Conservation (phyloP, 2,888 invertebrate species). For the Nephrotoma appendiculata region DNA sequence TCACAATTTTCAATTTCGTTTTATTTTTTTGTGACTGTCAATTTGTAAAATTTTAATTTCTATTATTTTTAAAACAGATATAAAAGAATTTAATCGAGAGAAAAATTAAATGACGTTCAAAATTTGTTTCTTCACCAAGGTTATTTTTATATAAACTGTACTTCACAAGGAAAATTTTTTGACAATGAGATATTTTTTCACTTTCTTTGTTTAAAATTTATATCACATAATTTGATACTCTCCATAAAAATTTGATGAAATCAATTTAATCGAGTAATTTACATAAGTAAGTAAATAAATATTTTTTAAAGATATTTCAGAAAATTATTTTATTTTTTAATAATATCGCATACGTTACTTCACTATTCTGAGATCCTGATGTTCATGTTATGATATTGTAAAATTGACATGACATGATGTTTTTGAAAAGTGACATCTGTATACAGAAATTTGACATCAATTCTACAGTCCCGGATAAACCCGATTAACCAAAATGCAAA, state of each 20-base stretch:
- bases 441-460: neutral
- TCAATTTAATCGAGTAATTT: neutral
- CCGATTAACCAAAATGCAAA: no score
- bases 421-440: neutral
- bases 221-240: neutral
- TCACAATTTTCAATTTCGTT: neutral
- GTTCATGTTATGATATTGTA: neutral
- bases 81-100: neutral
- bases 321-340: neutral
- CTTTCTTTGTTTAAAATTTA: neutral
- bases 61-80: neutral
- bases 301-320: neutral
- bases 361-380: neutral
- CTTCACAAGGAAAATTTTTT: neutral
- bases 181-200: neutral
- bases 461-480: neutral
- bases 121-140: neutral
- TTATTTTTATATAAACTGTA: neutral
- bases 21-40: neutral
- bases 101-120: neutral
- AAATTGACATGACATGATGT: neutral
- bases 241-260: neutral
- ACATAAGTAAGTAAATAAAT: neutral
- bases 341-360: neutral
- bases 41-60: neutral